Conservation (phyloP, 2,797 vertebrate genomes). For the Lepidocolaptes lacrymiger region DNA sequence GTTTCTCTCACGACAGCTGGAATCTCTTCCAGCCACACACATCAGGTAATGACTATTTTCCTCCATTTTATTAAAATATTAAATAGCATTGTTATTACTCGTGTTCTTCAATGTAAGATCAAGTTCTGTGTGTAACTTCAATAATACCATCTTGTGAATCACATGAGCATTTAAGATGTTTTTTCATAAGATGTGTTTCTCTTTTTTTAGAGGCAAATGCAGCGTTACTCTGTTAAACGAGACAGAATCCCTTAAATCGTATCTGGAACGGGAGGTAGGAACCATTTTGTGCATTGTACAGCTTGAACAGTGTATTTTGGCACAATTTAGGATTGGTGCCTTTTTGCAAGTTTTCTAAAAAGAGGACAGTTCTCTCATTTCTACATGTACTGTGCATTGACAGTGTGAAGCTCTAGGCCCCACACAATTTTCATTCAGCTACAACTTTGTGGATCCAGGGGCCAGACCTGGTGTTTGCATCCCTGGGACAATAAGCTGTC, state of each 20-base stretch:
- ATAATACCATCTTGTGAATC: not conserved
- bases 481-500: not conserved
- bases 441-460: not conserved
- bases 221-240: conserved; percentile 97
- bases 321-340: not conserved
- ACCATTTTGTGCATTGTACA: conserved; percentile 20
- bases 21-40: conserved; percentile 95
- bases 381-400: not conserved
- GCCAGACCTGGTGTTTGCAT: not conserved
- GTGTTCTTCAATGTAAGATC: not conserved
- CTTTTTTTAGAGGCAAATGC: conserved; percentile 91
- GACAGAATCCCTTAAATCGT: conserved; percentile 95
- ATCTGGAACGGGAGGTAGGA: conserved; percentile 95
- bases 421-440: not conserved
- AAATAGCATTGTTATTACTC: not conserved
- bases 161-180: not conserved
- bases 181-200: conserved; percentile 25
- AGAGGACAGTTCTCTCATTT: not conserved
- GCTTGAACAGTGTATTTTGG: not conserved
- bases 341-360: not conserved
- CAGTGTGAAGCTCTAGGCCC: not conserved
- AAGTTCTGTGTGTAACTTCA: not conserved
- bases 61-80: not conserved
- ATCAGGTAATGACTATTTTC: conserved; percentile 84
- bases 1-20: conserved; percentile 94